Conservation (phyloP, 2,113 vertebrate genomes). For the Silurus meridionalis region DNA sequence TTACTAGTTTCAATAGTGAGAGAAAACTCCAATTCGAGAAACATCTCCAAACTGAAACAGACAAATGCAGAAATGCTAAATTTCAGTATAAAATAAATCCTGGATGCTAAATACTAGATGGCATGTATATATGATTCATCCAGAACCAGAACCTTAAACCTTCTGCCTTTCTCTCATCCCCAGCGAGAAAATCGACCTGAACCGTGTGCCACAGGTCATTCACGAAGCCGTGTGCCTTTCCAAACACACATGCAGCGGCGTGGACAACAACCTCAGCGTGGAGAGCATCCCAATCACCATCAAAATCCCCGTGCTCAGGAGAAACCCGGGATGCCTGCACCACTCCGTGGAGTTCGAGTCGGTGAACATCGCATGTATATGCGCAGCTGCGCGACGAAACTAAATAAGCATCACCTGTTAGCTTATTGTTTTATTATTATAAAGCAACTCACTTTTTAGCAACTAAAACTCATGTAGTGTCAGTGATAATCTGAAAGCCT, state of each 20-base stretch:
- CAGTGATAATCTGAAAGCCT: slow-evolving; percentile 17
- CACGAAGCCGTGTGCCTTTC: slow-evolving; percentile 73
- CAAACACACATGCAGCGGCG: slow-evolving; percentile 65
- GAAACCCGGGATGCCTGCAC: slow-evolving; percentile 64
- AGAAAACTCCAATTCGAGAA: background rate
- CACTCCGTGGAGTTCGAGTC: slow-evolving; percentile 73
- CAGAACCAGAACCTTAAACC: background rate
- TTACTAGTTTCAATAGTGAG: background rate
- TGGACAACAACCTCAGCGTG: slow-evolving; percentile 60
- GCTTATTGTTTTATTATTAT: background rate
- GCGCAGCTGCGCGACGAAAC: slow-evolving; percentile 68
- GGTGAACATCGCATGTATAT: slow-evolving; percentile 75
- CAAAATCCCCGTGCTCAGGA: slow-evolving; percentile 72
- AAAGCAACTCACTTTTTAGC: background rate
- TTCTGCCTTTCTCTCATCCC: slow-evolving; percentile 8
- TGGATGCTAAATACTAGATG: background rate
- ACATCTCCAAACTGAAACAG: background rate
- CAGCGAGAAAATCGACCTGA: slow-evolving; percentile 71
- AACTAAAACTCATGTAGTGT: background rate
- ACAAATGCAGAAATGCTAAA: background rate
- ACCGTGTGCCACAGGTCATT: slow-evolving; percentile 72
- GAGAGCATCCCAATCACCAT: slow-evolving; percentile 73
- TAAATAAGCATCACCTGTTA: slow-evolving; percentile 51
- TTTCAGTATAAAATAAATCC: background rate
- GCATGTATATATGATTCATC: background rate